Evolutionary conservation across 1,140 invertebrate genomes (phyloP), one percentile per base, ranked within the genome.

Genomic region (Drosophila virilis): DNA sequence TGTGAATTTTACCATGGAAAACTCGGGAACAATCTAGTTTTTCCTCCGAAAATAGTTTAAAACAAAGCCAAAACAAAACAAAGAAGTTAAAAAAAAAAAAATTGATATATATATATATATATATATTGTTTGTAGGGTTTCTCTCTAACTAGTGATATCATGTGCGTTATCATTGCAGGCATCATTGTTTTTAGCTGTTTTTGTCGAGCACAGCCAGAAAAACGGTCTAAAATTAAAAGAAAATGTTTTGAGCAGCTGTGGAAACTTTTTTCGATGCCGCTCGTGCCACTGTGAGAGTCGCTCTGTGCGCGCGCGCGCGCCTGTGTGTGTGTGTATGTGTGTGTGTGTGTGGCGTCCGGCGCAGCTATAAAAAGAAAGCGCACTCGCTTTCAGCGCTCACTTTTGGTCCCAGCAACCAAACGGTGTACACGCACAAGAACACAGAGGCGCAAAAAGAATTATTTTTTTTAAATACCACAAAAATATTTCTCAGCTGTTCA

Each of bases 391-490:
- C 80, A 73, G 80, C 77, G 80, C 84, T 89, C 84, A 89, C 84
- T 89, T 84, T 90, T 90, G 85, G 84, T 88, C 77, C 22, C 79
- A 83, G 76, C 83, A 52, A 89, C 77, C 85, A 84, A 88, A 78
- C 82, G 82, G 79, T 80, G 72, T 72, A 77, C 74, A 82, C 43
- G 65, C 62, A 52, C 22, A 45, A 54, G 42, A 54, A 52, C 22
- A 35, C 17, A 77, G 42, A 58, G 45, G 17, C 33, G 37, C 52
- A 33, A 28, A 46, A 15, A 42, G 45, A 68, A 74, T 59, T 57
- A 38, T 40, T 58, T 35, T 37, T 8, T 48, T 28, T 3, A 28
- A 12, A 28, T 48, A 28, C 22, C 28, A 48, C 17, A 12, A 6
- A 6, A 28, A 50, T 52, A 38, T 50, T 46, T 55, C 50, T 40